Conservation (phyloP, 2,797 vertebrate genomes). For the Falco columbarius region DNA sequence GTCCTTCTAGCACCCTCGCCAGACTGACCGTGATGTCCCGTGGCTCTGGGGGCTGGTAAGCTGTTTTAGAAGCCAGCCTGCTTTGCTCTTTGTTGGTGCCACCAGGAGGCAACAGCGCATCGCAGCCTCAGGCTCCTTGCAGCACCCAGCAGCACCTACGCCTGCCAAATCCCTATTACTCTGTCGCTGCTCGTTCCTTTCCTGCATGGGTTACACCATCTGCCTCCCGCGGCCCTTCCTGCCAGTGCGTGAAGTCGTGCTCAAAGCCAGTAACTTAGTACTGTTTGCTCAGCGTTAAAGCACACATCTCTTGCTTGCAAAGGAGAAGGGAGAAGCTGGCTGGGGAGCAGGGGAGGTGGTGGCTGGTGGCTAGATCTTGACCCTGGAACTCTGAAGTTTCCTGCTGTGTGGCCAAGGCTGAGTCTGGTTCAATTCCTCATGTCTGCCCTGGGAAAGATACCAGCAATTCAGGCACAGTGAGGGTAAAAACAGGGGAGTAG, state of each 20-base stretch:
- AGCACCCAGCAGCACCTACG: accelerated
- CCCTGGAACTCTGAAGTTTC: neutral
- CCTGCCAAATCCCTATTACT: neutral
- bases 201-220: neutral
- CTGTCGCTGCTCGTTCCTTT: neutral
- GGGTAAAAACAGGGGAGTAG: neutral
- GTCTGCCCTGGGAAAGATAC: accelerated
- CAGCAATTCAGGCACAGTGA: neutral
- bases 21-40: accelerated
- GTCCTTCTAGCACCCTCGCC: accelerated
- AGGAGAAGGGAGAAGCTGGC: neutral
- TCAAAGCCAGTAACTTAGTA: neutral
- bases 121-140: neutral
- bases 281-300: neutral
- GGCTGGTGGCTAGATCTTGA: neutral
- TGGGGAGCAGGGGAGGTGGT: neutral
- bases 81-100: neutral
- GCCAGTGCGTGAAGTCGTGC: neutral
- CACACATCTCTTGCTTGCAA: accelerated
- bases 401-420: neutral
- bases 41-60: accelerated
- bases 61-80: neutral
- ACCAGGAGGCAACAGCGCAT: conserved; percentile 32
- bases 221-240: neutral
- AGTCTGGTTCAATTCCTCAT: neutral